Conservation (phyloP, 1,140 invertebrate species). For the Drosophila sechellia region DNA sequence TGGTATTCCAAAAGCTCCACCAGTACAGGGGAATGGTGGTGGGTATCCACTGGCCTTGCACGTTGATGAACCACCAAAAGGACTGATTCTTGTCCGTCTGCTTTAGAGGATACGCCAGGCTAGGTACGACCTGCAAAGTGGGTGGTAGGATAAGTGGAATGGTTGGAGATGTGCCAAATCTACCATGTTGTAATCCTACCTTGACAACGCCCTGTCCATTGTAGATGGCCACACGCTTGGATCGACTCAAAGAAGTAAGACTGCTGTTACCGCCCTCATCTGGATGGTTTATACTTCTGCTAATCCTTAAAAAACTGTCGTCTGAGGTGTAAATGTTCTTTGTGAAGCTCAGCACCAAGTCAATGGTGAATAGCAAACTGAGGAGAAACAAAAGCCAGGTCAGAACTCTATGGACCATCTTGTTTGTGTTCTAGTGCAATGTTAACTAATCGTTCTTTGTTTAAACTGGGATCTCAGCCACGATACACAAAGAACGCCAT, state of each 20-base stretch:
- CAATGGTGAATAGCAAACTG: conserved; percentile 6
- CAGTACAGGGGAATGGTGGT: conserved; percentile 67
- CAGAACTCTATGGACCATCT: conserved; percentile 35
- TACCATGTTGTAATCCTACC: conserved; percentile 19
- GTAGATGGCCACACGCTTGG: conserved; percentile 69
- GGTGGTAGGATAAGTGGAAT: neutral
- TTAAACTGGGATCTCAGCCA: conserved; percentile 7
- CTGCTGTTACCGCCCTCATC: conserved; percentile 6
- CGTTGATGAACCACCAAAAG: conserved; percentile 66
- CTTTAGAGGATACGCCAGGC: conserved; percentile 66
- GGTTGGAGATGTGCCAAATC: neutral
- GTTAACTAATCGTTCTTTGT: conserved; percentile 39
- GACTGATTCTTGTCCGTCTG: conserved; percentile 63
- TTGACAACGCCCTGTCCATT: conserved; percentile 69
- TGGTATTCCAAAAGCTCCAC: conserved; percentile 81
- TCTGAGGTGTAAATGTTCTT: conserved; percentile 4
- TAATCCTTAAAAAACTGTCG: neutral
- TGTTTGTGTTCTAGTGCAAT: conserved; percentile 47
- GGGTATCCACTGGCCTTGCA: conserved; percentile 65
- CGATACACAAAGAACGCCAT: conserved; percentile 22
- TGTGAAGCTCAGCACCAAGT: conserved; percentile 15
- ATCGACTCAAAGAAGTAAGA: conserved; percentile 26
- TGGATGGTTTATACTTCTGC: neutral
- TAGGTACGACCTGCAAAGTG: neutral
- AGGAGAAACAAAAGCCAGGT: conserved; percentile 34